phyloP scores from a whole-genome alignment of 2,113 vertebrate species.

The Ifrita kowaldi region DNA sequence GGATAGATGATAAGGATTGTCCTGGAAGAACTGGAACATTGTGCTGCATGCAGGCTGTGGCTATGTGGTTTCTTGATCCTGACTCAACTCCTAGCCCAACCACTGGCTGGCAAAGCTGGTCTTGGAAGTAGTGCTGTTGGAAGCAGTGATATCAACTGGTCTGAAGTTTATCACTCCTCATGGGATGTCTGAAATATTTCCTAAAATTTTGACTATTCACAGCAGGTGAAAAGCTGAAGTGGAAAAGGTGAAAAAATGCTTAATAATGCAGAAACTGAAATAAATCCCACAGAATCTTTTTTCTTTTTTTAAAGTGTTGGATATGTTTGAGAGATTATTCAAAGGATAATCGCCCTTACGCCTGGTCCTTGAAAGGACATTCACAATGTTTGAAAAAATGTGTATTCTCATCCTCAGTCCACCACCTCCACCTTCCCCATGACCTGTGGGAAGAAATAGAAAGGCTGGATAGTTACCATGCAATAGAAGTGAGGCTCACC shows the following conservation, averaged over 20 bases:
- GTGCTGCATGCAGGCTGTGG: accelerated
- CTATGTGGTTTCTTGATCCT: background rate
- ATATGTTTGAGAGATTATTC: background rate
- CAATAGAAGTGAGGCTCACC: accelerated
- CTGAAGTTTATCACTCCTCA: background rate
- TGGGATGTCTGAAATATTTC: background rate
- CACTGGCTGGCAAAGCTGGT: background rate
- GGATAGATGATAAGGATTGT: background rate
- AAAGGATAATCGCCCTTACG: background rate
- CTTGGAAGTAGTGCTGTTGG: background rate
- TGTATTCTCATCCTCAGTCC: background rate
- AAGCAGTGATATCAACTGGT: background rate
- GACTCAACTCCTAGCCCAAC: background rate
- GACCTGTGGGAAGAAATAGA: background rate
- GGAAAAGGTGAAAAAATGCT: background rate
- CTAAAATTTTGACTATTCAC: background rate
- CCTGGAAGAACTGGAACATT: background rate
- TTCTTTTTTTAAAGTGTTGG: background rate
- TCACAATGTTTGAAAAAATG: background rate
- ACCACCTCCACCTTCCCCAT: accelerated
- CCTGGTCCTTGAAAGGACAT: background rate
- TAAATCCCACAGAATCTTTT: accelerated
- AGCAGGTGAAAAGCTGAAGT: background rate
- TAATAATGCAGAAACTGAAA: background rate
- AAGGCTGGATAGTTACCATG: background rate